Evolutionary conservation across 2,888 invertebrate genomes (phyloP), one percentile per base, ranked within the genome.

Genomic region (Stratiomys singularior): DNA sequence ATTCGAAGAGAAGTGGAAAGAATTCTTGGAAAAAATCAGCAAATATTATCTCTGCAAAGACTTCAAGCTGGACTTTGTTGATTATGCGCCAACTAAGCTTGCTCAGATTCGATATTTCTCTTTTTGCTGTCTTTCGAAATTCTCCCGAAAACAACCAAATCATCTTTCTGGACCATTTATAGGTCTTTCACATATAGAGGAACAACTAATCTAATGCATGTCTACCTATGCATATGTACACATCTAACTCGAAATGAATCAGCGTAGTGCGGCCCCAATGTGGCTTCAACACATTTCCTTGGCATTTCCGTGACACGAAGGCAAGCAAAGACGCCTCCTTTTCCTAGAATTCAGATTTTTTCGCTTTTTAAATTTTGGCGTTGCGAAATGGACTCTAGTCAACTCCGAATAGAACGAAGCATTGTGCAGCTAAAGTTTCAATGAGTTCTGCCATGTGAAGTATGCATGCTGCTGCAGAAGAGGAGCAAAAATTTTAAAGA

Each of bases 241-340:
- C 52, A 4, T 52, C 4, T 52, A 18, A 52, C 52, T 18, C 15
- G 15, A 13, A 52, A n/a, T n/a, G 52, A 52, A 9, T 13, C 52
- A 18, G 18, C 52, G 15, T 15, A 52, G 52, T 52, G 52, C 52
- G 52, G 52, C 52, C 18, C 15, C 52, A 52, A 4, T 15, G n/a
- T 52, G 52, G 18, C 15, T 52, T 5, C 52, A 52, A 52, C 52
- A 52, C 52, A 52, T 52, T 52, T 52, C 52, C 23, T 25, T 52
- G 71, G 71, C 52, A 71, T 71, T 71, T 71, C 71, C 71, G 71
- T n/a, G 27, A 71, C 52, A 47, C n/a, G 71, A 71, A 21, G 52
- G 21, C 69, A 52, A n/a, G 47, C 52, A 46, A 64, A 52, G 71
- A 71, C 71, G 47, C 71, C 52, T 71, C 71, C 71, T 71, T 25